These are phyloP conservation scores for Pteromalus puparum DNA, from an alignment of 1,140 invertebrate species.

Conservation along the genomic window DNA sequence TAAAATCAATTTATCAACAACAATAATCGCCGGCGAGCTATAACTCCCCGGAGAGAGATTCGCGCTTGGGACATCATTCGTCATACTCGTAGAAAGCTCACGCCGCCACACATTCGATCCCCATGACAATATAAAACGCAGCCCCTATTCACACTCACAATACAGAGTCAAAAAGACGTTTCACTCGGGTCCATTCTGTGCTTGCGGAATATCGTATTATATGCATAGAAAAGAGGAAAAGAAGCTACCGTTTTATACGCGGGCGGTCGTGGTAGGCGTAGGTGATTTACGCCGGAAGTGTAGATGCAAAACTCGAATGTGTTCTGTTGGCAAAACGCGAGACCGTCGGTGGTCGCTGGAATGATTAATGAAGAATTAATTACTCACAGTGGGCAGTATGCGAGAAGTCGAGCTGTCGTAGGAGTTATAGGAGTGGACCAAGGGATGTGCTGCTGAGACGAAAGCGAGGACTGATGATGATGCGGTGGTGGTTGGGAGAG, in stretches of 20 bases:
- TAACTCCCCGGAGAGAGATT: constrained; percentile 27
- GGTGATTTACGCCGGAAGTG: constrained; percentile 62
- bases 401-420: neutral
- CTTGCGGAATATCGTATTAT: neutral
- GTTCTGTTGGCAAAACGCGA: constrained; percentile 64
- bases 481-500: too few relatives aligned
- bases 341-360: constrained; percentile 62
- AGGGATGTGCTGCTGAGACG: too few relatives aligned
- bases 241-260: neutral
- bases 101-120: neutral
- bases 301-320: constrained; percentile 60
- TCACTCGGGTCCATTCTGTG: constrained; percentile 1
- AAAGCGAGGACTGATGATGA: too few relatives aligned
- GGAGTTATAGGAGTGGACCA: too few relatives aligned
- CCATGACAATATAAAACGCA: neutral
- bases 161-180: neutral
- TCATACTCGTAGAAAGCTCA: neutral
- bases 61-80: constrained; percentile 26
- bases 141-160: neutral
- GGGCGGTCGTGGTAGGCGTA: constrained; percentile 50
- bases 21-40: neutral
- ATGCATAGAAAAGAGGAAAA: neutral
- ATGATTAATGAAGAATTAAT: constrained; percentile 70
- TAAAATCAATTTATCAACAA: neutral
- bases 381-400: constrained; percentile 48